phyloP scores from a whole-genome alignment of 2,797 vertebrate species.

The Sebastes wilsoni region DNA sequence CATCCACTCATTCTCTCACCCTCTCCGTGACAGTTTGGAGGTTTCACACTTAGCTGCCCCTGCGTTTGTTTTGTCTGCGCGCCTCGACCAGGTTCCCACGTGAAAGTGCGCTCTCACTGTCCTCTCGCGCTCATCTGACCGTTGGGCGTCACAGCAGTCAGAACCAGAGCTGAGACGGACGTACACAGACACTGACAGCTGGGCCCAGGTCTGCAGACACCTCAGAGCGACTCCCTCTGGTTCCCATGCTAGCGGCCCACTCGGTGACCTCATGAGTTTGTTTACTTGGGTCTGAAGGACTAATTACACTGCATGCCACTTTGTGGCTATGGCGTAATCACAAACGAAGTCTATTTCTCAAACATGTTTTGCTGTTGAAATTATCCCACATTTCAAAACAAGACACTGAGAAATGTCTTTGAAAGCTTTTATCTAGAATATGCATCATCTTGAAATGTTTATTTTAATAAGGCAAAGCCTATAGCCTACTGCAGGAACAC shows the following conservation, averaged over 20 bases:
- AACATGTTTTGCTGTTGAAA: background rate
- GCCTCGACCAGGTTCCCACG: slow-evolving; percentile 81
- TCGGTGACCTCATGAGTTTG: slow-evolving; percentile 44
- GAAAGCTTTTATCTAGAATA: background rate
- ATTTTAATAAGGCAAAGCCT: background rate
- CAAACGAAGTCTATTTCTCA: background rate
- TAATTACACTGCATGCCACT: slow-evolving; percentile 26
- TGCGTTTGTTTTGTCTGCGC: slow-evolving; percentile 76
- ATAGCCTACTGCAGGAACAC: background rate
- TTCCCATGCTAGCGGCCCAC: slow-evolving; percentile 47
- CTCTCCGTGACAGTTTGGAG: slow-evolving; percentile 82
- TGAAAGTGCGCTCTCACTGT: slow-evolving; percentile 79
- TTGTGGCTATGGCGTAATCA: background rate
- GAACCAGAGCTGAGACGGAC: slow-evolving; percentile 57
- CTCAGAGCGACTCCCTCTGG: slow-evolving; percentile 16
- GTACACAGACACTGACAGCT: slow-evolving; percentile 64
- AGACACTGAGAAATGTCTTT: background rate
- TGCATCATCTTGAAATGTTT: background rate
- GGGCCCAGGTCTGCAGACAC: slow-evolving; percentile 50
- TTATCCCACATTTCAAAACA: background rate
- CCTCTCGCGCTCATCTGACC: slow-evolving; percentile 63
- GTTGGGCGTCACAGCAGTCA: slow-evolving; percentile 68
- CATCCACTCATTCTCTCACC: slow-evolving; percentile 57
- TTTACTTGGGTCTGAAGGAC: slow-evolving; percentile 41
- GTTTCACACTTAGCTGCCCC: slow-evolving; percentile 82